Evolutionary conservation across 2,797 vertebrate genomes (phyloP), one percentile per base, ranked within the genome.

Genomic region (Myiotriccus ornatus): DNA sequence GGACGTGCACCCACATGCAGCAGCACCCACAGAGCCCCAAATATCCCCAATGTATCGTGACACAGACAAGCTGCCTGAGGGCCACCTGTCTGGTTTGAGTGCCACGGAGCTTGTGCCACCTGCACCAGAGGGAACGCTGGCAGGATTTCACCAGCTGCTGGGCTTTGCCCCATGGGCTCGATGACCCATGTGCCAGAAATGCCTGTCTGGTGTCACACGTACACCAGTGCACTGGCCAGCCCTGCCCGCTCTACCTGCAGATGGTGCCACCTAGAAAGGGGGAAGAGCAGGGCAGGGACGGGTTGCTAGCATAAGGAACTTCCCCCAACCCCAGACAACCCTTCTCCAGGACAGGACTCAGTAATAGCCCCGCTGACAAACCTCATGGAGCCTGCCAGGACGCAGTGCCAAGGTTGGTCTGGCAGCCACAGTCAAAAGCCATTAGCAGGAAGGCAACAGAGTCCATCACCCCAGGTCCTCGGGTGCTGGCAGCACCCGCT

Each of bases 161-260:
- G 44, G 55, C 67, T 82, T 44, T 75, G 32, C 30, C 53, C 41
- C 64, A 5, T 1, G 22, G 55, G 75, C 34, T 75, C 20, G 20
- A 23, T 11, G 34, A 16, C 63, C 30, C 34, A 7, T 22, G 1
- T 0, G 5, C 49, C 14, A 1, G 49, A 28, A 75, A 35, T 6
- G 2, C 53, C 74, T 1, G 1, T 34, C 52, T 27, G 17, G 25
- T 49, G 34, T 39, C 4, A 8, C 65, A 44, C 2, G 0, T 9
- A 28, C 12, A 0, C 10, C 0, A 1, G 4, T 0, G 3, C 0
- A 1, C 41, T 27, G 64, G 44, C 43, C 83, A 74, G 79, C 47
- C 68, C 67, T 64, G 62, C 55, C 27, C 6, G 10, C 30, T n/a
- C 37, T 32, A 41, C 34, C 46, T 53, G 55, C 67, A 74, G 39